phyloP scores from a whole-genome alignment of 2,797 vertebrate genomes.

The Lithobates sylvaticus region DNA sequence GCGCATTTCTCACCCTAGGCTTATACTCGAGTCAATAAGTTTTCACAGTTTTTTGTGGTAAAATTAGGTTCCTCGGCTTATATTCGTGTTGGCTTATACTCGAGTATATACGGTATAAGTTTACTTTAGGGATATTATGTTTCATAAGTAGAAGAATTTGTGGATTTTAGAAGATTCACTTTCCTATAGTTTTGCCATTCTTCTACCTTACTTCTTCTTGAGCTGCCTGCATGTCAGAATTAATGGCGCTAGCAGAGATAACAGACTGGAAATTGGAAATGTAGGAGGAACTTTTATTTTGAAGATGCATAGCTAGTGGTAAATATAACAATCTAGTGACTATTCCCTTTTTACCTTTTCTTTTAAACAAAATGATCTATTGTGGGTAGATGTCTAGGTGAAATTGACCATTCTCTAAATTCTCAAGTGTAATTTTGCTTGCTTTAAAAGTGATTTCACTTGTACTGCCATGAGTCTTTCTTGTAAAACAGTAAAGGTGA shows the following conservation, averaged over 20 bases:
- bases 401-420: neutral
- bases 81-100: too few relatives aligned
- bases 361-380: neutral
- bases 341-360: neutral
- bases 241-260: neutral
- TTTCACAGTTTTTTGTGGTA: too few relatives aligned
- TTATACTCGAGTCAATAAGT: too few relatives aligned
- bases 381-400: neutral
- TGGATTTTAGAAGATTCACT: too few relatives aligned
- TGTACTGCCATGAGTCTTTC: neutral
- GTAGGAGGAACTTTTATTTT: neutral
- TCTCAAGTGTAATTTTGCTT: neutral
- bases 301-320: neutral
- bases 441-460: neutral
- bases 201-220: neutral
- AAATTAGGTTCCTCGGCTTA: too few relatives aligned
- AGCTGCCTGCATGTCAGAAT: neutral
- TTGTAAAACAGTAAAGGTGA: constrained; percentile 5
- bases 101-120: too few relatives aligned
- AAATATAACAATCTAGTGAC: neutral
- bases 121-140: too few relatives aligned
- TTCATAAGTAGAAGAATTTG: too few relatives aligned
- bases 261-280: neutral
- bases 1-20: too few relatives aligned
- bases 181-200: neutral